Evolutionary conservation across 2,888 invertebrate species (phyloP).

Genomic region (Dryobotodes eremita): DNA sequence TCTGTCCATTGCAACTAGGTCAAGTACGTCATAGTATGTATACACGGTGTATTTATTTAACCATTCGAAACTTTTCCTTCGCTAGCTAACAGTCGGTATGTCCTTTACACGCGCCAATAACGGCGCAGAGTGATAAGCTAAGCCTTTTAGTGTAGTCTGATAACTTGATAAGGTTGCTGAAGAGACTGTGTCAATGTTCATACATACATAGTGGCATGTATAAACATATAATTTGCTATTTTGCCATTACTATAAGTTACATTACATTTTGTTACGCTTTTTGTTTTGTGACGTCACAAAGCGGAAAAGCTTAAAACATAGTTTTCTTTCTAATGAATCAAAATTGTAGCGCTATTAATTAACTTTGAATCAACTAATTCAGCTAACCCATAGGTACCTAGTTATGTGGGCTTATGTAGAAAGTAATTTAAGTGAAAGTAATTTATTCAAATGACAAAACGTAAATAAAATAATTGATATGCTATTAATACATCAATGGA

Average conservation of each 20-base stretch:
- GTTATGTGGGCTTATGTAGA: not conserved
- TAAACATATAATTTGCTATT: conserved; percentile 7
- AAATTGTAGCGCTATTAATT: not conserved
- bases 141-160: conserved; percentile 71
- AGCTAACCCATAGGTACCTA: not conserved
- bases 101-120: conserved; percentile 58
- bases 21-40: conserved; percentile 54
- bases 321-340: not conserved
- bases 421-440: not conserved
- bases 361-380: not conserved
- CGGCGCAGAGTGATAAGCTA: conserved; percentile 68
- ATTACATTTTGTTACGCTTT: conserved; percentile 1
- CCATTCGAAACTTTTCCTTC: conserved; percentile 48
- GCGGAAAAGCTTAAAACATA: not conserved
- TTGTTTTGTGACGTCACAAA: not conserved
- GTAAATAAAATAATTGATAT: not conserved
- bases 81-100: conserved; percentile 20
- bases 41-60: conserved; percentile 39
- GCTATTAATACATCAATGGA: conserved; percentile 9
- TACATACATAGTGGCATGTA: conserved; percentile 5
- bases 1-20: conserved; percentile 54
- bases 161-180: conserved; percentile 69
- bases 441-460: not conserved
- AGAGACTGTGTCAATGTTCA: conserved; percentile 46
- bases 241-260: conserved; percentile 1